Evolutionary conservation across 2,888 invertebrate species (phyloP), one percentile per base, ranked within the genome.

Genomic region (Pristionchus exspectatus): DNA sequence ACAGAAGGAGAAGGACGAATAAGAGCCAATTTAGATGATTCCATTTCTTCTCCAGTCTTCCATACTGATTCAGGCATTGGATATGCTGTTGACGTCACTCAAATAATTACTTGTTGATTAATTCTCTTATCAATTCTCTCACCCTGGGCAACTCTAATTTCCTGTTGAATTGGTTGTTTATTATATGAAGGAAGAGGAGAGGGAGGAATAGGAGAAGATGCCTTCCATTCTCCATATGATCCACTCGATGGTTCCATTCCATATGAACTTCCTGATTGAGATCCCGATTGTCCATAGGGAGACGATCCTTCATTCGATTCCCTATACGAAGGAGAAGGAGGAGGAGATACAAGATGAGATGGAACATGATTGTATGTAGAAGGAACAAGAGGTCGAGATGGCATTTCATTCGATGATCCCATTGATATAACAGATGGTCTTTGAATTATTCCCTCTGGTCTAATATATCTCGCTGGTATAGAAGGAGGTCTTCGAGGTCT

Each of bases 381-480:
- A n/a, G 63, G 63, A 10, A 63, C n/a, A 63, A 54, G 50, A 21
- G 81, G 81, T 12, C 81, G 81, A 27, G 50, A 44, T 0, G 81
- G 50, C 50, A 54, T 44, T 21, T 81, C 50, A 81, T 54, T 81
- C 50, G 81, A 81, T n/a, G 81, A 81, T 54, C 50, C 81, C 24
- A n/a, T n/a, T 81, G 81, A 81, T 24, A 81, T 81, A 10, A 81
- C 50, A 16, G 81, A 81, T 10, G 81, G 81, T 81, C 50, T 44
- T 14, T 81, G 54, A 81, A 81, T 81, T 4, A 81, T 5, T 81
- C 81, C 81, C 21, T 85, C 59, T 59, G 84, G 59, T 85, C 59
- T 30, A 50, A 85, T 85, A 59, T 50, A 56, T 85, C 59, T 27
- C 2, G 59, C 59, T n/a, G 84, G 56, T 3, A 59, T 33, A 7